These are phyloP conservation scores for Diabrotica undecimpunctata DNA, from an alignment of 1,140 invertebrate genomes.

Conservation along the genomic window DNA sequence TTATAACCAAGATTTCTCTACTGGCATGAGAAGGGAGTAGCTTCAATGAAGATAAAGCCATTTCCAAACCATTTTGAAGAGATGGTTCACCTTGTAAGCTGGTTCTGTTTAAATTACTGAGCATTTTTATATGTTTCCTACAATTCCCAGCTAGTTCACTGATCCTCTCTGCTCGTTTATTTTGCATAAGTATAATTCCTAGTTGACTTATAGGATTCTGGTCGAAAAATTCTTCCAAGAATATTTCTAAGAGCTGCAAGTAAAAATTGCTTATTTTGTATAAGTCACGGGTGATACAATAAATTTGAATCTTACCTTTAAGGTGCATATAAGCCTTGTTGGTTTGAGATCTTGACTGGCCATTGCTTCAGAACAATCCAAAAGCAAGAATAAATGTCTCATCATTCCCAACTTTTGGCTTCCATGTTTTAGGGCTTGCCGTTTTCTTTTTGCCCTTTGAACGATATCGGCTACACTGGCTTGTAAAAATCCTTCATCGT, in stretches of 20 bases:
- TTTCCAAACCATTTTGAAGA: conserved; percentile 89
- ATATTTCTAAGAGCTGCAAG: conserved; percentile 85
- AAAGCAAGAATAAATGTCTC: conserved; percentile 86
- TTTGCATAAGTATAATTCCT: conserved; percentile 85
- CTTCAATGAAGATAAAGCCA: conserved; percentile 81
- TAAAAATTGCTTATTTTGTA: conserved; percentile 20
- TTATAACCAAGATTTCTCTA: conserved; percentile 84
- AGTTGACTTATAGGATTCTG: conserved; percentile 98
- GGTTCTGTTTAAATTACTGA: conserved; percentile 59
- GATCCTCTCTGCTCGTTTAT: conserved; percentile 91
- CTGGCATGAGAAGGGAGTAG: conserved; percentile 91
- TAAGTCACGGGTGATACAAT: too few relatives aligned
- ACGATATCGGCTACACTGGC: conserved; percentile 86
- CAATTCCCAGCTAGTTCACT: conserved; percentile 85
- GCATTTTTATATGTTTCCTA: conserved; percentile 71
- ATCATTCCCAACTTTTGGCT: conserved; percentile 90
- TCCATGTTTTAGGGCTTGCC: conserved; percentile 67
- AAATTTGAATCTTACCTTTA: conserved; percentile 63
- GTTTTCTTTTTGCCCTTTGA: conserved; percentile 78
- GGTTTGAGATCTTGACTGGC: conserved; percentile 92
- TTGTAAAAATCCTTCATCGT: conserved; percentile 88
- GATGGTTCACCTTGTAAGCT: conserved; percentile 82
- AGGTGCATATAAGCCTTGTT: conserved; percentile 80
- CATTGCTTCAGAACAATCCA: conserved; percentile 95
- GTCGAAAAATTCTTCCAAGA: conserved; percentile 96